These are phyloP conservation scores for Phalera bucephala DNA, from an alignment of 2,888 invertebrate genomes.

Conservation along the genomic window DNA sequence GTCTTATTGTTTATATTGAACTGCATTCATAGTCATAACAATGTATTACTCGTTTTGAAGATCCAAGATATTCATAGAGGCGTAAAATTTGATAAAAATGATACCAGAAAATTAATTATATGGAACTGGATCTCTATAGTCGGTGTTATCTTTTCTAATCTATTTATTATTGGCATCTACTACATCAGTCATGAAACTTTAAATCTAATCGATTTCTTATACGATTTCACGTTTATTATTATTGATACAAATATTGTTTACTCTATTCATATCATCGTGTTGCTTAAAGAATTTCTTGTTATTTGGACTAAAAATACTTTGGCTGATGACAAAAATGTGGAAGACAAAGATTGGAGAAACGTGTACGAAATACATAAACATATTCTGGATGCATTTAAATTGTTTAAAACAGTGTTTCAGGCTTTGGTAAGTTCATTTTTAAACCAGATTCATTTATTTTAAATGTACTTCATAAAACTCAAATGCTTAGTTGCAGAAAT, in stretches of 20 bases:
- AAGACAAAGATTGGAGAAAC: not conserved
- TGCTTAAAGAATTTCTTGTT: constrained; percentile 8
- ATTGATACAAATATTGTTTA: constrained; percentile 7
- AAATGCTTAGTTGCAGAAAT: too few species aligned
- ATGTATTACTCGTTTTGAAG: constrained; percentile 2
- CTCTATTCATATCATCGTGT: constrained; percentile 5
- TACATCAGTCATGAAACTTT: not conserved
- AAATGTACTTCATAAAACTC: too few species aligned
- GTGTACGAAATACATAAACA: constrained; percentile 7
- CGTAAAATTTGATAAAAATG: not conserved
- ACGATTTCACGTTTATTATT: not conserved
- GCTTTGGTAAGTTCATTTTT: constrained; percentile 17
- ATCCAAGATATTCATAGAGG: constrained; percentile 2
- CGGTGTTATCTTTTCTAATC: not conserved
- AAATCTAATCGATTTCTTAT: not conserved
- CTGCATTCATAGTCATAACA: not conserved
- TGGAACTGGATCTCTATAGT: not conserved
- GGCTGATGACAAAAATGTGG: not conserved
- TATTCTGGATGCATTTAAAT: constrained; percentile 11
- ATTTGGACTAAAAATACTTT: constrained; percentile 1
- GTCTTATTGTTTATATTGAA: not conserved
- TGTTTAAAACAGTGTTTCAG: constrained; percentile 13
- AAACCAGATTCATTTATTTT: too few species aligned
- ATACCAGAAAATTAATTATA: not conserved
- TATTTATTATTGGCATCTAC: not conserved